Percentiles rank a stretch among this genome's conserved stretches.
phyloP scores from a whole-genome alignment of 2,888 invertebrate genomes.

The Aspidapion aeneum region DNA sequence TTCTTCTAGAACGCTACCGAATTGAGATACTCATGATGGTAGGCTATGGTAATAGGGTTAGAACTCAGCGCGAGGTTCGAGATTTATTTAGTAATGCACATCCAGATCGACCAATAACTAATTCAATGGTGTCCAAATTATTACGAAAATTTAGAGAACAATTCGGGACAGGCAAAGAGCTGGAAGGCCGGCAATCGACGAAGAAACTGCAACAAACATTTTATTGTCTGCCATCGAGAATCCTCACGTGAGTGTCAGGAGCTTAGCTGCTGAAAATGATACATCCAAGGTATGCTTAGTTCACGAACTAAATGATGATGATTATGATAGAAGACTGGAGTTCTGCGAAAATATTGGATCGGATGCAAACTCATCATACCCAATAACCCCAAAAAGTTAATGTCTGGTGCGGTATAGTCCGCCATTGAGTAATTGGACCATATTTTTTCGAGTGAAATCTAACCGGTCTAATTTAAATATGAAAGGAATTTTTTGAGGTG shows the following conservation, averaged over 20 bases:
- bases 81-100: neutral
- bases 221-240: neutral
- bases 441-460: neutral
- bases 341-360: no score
- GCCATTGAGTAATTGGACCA: neutral
- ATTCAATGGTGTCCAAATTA: no score
- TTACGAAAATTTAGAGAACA: no score
- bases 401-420: conserved; percentile 7
- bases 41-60: neutral
- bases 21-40: neutral
- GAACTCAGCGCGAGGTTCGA: neutral
- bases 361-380: neutral
- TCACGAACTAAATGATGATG: no score
- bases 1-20: no score
- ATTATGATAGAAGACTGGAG: no score
- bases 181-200: no score
- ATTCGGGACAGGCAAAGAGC: no score
- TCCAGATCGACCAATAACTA: neutral
- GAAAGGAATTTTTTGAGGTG: no score
- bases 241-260: neutral
- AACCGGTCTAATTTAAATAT: neutral
- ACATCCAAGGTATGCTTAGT: no score
- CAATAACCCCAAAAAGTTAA: neutral
- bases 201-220: neutral
- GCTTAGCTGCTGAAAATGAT: neutral